phyloP scores from a whole-genome alignment of 2,797 vertebrate species.

The Circus cinereus region DNA sequence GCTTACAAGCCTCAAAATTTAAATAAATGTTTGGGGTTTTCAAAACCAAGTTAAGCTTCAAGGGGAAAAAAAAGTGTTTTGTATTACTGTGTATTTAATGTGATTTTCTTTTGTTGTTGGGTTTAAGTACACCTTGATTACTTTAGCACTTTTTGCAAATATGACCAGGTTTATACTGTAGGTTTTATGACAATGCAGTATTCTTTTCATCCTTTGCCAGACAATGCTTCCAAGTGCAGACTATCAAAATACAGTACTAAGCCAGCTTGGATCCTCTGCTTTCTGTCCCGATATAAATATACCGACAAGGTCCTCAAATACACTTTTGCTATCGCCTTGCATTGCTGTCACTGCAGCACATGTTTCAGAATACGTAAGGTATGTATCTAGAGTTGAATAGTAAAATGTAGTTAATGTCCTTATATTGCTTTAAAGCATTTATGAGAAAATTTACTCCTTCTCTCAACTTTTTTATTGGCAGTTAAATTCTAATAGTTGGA shows the following conservation, averaged over 20 bases:
- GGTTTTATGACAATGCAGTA: not conserved
- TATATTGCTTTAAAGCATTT: not conserved
- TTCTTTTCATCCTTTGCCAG: not conserved
- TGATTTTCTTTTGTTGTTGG: not conserved
- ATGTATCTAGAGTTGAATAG: not conserved
- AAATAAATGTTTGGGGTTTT: not conserved
- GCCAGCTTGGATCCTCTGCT: not conserved
- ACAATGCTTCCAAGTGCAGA: not conserved
- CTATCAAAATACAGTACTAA: not conserved
- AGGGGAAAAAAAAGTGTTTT: not conserved
- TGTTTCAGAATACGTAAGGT: not conserved
- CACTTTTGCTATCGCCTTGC: not conserved
- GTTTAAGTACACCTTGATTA: not conserved
- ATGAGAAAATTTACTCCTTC: not conserved
- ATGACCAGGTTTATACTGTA: not conserved
- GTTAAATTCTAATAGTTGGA: not conserved
- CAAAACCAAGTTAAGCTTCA: not conserved
- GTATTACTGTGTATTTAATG: not conserved
- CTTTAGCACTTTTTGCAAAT: not conserved
- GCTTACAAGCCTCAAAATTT: not conserved
- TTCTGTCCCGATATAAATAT: not conserved
- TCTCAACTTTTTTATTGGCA: not conserved
- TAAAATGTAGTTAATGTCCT: not conserved
- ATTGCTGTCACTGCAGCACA: not conserved
- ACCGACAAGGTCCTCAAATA: not conserved